phyloP scores from a whole-genome alignment of 2,888 invertebrate genomes.

The Branchipolynoe longqiensis region DNA sequence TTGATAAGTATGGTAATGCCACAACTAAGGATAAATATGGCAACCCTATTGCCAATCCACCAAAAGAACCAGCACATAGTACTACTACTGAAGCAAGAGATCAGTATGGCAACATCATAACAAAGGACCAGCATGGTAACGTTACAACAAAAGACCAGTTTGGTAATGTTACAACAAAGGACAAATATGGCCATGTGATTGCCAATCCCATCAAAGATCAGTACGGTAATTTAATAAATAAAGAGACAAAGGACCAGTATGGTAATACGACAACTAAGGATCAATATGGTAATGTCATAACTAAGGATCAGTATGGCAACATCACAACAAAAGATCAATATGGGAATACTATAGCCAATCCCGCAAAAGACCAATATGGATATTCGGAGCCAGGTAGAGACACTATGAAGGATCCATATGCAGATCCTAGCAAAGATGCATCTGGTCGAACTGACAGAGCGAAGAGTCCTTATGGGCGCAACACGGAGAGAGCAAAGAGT shows the following conservation, averaged over 20 bases:
- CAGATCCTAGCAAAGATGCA: background rate
- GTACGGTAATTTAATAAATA: background rate
- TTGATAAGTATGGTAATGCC: slow-evolving; percentile 14
- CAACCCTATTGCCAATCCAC: background rate
- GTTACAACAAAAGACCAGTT: slow-evolving; percentile 4
- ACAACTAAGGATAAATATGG: too few species aligned
- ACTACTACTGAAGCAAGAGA: background rate
- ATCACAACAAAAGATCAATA: background rate
- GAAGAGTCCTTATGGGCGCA: background rate
- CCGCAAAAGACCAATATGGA: background rate
- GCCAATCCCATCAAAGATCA: slow-evolving; percentile 17
- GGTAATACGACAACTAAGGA: slow-evolving; percentile 4
- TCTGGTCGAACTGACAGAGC: background rate
- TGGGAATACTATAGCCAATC: background rate
- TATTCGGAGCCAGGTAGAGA: background rate
- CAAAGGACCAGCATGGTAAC: slow-evolving; percentile 29
- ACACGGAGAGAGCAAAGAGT: background rate
- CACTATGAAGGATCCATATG: slow-evolving; percentile 5
- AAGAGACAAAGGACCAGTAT: background rate
- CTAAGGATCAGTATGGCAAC: slow-evolving; percentile 8
- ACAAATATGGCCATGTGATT: slow-evolving; percentile 4
- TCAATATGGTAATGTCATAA: background rate
- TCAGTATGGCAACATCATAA: slow-evolving; percentile 5
- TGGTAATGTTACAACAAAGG: background rate
- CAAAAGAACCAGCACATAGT: background rate